A percentile compares a stretch with the other conserved stretches of the same genome.
These are phyloP conservation scores for Axea sp. DNA, from an alignment of 2,888 invertebrate genomes.

Conservation along the genomic window DNA sequence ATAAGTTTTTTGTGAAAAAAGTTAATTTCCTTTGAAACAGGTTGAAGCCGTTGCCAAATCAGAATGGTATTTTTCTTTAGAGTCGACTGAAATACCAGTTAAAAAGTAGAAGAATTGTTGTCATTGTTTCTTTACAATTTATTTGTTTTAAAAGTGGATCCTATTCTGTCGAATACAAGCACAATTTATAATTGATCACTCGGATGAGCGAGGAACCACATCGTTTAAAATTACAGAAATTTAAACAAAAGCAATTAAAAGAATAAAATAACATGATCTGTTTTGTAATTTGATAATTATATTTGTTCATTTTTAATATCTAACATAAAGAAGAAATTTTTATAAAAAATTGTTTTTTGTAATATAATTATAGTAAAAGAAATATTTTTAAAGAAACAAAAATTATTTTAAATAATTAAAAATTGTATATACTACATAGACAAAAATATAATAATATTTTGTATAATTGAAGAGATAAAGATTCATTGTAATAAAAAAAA, in stretches of 20 bases:
- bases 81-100: constrained; percentile 32
- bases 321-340: too few relatives aligned
- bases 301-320: too few relatives aligned
- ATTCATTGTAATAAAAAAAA: constrained; percentile 28
- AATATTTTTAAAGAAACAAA: too few relatives aligned
- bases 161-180: constrained; percentile 44
- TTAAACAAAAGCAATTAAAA: constrained; percentile 1
- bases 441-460: too few relatives aligned
- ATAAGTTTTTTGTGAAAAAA: constrained; percentile 47
- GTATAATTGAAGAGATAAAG: too few relatives aligned
- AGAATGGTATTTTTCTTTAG: constrained; percentile 35
- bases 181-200: constrained; percentile 43
- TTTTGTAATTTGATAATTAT: too few relatives aligned
- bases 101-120: constrained; percentile 18
- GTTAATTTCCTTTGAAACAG: constrained; percentile 48
- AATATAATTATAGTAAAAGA: too few relatives aligned
- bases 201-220: constrained; percentile 25
- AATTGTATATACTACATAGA: too few relatives aligned
- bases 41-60: constrained; percentile 42
- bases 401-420: too few relatives aligned
- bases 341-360: too few relatives aligned
- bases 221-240: background rate
- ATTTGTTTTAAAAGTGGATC: constrained; percentile 44
- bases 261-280: too few relatives aligned
- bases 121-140: constrained; percentile 52